phyloP scores from a whole-genome alignment of 2,888 invertebrate species.

The Eupithecia tripunctaria region DNA sequence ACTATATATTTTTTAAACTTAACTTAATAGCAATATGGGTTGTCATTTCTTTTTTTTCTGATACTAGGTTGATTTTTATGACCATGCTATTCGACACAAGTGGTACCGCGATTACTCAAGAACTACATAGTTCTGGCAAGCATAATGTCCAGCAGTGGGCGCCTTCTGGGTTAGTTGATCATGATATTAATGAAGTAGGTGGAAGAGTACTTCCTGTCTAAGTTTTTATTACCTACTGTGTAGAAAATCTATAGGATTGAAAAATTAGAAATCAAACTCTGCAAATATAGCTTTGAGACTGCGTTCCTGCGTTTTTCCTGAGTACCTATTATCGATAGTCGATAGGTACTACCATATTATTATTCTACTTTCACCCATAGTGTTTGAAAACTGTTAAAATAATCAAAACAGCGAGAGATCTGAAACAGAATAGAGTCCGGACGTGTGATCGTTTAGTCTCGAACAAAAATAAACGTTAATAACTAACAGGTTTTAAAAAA shows the following conservation, averaged over 20 bases:
- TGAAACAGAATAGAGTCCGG: conserved; percentile 80
- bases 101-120: not conserved
- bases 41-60: not conserved
- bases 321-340: no score
- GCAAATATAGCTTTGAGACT: no score
- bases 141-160: not conserved
- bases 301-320: no score
- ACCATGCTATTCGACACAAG: not conserved
- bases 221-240: no score
- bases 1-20: conserved; percentile 28
- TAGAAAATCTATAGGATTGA: no score
- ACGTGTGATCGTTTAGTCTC: conserved; percentile 78
- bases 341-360: not conserved
- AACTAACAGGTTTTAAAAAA: conserved; percentile 76
- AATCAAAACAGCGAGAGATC: conserved; percentile 78
- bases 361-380: conserved; percentile 56
- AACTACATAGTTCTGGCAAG: not conserved
- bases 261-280: no score
- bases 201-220: not conserved
- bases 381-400: conserved; percentile 72
- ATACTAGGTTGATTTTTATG: not conserved
- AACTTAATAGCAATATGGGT: not conserved
- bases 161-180: not conserved
- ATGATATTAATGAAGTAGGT: not conserved
- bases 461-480: conserved; percentile 81